Base-by-base conservation (phyloP, 2,888 invertebrate species). In the Amiota minor region DNA sequence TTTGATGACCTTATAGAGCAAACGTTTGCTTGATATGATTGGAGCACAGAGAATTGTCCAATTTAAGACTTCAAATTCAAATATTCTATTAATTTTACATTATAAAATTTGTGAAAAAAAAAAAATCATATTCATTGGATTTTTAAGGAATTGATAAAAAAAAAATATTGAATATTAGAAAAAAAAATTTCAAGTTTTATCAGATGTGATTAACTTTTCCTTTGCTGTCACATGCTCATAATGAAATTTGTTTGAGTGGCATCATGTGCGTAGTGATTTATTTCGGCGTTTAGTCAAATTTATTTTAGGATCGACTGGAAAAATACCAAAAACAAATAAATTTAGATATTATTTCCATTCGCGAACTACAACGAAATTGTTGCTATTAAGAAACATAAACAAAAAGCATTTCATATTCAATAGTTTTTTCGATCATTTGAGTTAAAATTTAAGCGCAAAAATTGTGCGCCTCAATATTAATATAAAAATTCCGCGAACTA, bases 381-480 rank as follows among this genome's bases (percentile, higher is more conserved):
- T 53, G 16, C 53, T 14, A 9, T 53, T 16, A 53, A 16, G 35
- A 3, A 35, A 35, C 6, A 35, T 4, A 35, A 35, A 35, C 35
- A 35, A 35, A 35, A 35, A 8, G 35, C 35, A 4, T 3, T 35
- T 35, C 35, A 35, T 35, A 35, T 35, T 35, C 35, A 14, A 12
- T 46, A 65, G n/a, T 47, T 65, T 14, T 65, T n/a, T 65, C 18
- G n/a, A 11, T 45, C 11, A 10, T 23, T 62, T 65, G 1, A 47
- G 20, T 71, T 45, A 23, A n/a, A 64, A 18, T 16, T 65, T 72
- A 69, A 16, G 45, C 11, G 61, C 50, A 68, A 79, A 77, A 45
- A 81, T 79, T 81, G 72, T 72, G 72, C 74, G 73, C 53, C 14
- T 81, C 65, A 72, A 71, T 68, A 77, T 80, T 45, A 62, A 81